These are phyloP conservation scores for Iphiclides podalirius DNA, from an alignment of 2,888 invertebrate genomes.

Conservation along the genomic window DNA sequence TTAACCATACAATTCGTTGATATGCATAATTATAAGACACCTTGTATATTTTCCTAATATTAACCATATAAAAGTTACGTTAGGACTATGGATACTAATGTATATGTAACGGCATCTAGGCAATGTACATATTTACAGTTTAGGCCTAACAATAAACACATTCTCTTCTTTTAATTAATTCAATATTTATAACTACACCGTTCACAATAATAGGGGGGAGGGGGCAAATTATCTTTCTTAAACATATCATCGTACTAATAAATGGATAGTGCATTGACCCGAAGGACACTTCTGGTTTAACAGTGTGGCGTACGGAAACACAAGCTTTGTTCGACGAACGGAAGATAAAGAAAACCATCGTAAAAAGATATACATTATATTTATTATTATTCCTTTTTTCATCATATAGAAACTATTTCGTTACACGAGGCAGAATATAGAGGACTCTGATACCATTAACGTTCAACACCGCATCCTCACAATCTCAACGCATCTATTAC, in stretches of 20 bases:
- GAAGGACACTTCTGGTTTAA: neutral
- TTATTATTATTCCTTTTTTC: conserved; percentile 13
- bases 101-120: conserved; percentile 35
- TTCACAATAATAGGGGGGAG: conserved; percentile 1
- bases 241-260: neutral
- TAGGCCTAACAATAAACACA: conserved; percentile 35
- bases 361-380: conserved; percentile 15
- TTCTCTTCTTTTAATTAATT: neutral
- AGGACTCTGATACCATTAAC: conserved; percentile 11
- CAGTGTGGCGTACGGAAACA: too few species aligned
- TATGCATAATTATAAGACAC: conserved; percentile 79
- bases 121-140: conserved; percentile 69
- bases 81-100: conserved; percentile 38
- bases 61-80: conserved; percentile 63
- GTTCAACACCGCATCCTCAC: conserved; percentile 14
- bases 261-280: neutral
- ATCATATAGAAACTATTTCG: conserved; percentile 14
- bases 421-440: conserved; percentile 11
- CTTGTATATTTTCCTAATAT: conserved; percentile 69
- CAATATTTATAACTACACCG: conserved; percentile 11
- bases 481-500: conserved; percentile 26
- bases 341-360: conserved; percentile 15
- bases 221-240: neutral
- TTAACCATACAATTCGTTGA: conserved; percentile 72
- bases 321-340: neutral